Conservation (phyloP, 2,888 invertebrate genomes). For the Amphipyra tragopoginis region DNA sequence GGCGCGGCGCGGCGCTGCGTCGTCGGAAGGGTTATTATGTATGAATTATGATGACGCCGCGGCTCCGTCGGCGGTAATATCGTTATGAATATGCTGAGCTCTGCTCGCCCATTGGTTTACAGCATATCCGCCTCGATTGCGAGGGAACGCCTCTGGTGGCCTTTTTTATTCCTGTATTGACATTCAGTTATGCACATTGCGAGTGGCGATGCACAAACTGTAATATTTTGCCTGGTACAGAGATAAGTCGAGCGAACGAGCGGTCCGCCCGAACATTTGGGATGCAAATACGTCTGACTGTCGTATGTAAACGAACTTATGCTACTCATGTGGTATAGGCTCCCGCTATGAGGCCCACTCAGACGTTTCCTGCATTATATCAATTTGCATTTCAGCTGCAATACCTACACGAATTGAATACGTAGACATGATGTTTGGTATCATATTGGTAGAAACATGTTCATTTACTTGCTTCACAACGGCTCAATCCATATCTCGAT, state of each 20-base stretch:
- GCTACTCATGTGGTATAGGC: constrained; percentile 87
- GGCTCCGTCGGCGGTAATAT: constrained; percentile 88
- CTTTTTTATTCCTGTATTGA: constrained; percentile 89
- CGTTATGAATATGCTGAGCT: constrained; percentile 89
- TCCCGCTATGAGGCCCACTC: constrained; percentile 88
- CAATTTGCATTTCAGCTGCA: constrained; percentile 88
- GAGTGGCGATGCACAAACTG: constrained; percentile 88
- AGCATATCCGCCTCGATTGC: constrained; percentile 86
- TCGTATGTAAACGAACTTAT: constrained; percentile 90
- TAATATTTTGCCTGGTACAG: constrained; percentile 87
- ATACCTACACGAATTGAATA: constrained; percentile 58
- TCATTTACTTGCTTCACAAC: constrained; percentile 38
- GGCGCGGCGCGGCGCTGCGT: constrained; percentile 78
- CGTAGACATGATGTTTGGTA: constrained; percentile 53
- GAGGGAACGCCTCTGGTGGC: constrained; percentile 88
- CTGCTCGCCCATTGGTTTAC: constrained; percentile 87
- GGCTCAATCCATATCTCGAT: constrained; percentile 4
- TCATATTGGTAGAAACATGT: constrained; percentile 44
- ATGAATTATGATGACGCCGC: constrained; percentile 90
- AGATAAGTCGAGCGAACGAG: constrained; percentile 84
- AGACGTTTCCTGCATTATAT: constrained; percentile 90
- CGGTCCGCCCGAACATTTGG: constrained; percentile 86
- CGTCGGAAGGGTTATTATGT: constrained; percentile 90
- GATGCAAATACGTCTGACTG: constrained; percentile 88
- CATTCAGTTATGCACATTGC: constrained; percentile 89